Conservation (phyloP, 1,140 invertebrate species). For the Phymastichus coffea region DNA sequence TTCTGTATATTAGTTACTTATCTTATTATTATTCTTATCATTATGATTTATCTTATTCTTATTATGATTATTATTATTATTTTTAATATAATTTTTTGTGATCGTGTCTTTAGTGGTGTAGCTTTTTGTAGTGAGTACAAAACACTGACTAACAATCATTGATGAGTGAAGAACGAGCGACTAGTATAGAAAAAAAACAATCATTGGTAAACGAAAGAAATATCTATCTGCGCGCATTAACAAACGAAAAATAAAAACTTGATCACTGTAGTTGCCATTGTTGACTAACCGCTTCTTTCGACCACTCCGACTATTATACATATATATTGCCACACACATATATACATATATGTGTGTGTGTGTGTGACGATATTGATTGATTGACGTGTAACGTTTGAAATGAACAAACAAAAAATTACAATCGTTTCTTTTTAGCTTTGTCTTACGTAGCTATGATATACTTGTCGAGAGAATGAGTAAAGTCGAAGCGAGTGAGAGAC, state of each 20-base stretch:
- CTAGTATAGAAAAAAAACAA: conserved; percentile 6
- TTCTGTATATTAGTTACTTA: conserved; percentile 18
- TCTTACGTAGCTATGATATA: no score
- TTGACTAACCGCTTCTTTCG: conserved; percentile 11
- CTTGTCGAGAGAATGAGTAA: no score
- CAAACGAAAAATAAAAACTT: conserved; percentile 5
- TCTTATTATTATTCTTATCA: conserved; percentile 11
- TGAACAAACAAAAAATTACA: no score
- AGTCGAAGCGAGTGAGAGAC: background rate
- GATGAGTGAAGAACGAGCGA: background rate
- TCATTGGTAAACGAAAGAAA: conserved; percentile 1
- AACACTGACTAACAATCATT: conserved; percentile 14
- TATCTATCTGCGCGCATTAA: conserved; percentile 7
- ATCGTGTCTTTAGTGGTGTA: conserved; percentile 17
- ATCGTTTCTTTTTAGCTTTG: no score
- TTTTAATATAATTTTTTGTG: conserved; percentile 41
- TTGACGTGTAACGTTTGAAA: no score
- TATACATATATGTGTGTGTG: no score
- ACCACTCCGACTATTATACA: conserved; percentile 5
- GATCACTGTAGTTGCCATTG: conserved; percentile 1
- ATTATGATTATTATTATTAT: conserved; percentile 40
- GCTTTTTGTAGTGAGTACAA: conserved; percentile 15
- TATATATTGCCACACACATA: no score
- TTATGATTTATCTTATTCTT: conserved; percentile 15
- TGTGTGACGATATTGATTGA: no score